These are phyloP conservation scores for Hypomecis atomaria DNA, from an alignment of 2,888 invertebrate genomes.

Conservation along the genomic window DNA sequence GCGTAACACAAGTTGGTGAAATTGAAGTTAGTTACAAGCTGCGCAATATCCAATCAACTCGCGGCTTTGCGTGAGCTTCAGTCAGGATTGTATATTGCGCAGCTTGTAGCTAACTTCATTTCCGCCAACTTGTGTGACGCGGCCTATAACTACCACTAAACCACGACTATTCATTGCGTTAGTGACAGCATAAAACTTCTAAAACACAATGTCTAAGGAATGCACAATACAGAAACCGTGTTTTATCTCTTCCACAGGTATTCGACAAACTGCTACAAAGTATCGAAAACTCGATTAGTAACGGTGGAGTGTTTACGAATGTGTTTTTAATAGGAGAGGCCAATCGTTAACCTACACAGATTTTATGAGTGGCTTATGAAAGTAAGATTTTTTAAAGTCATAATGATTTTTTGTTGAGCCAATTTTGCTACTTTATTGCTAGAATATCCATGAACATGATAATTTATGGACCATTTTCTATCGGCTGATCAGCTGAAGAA, in stretches of 20 bases:
- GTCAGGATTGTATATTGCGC: no score
- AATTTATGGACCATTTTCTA: neutral
- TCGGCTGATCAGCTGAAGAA: no score
- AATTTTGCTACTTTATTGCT: no score
- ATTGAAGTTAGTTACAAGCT: no score
- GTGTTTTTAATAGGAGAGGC: slow-evolving; percentile 27
- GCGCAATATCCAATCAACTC: no score
- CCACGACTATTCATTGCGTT: no score
- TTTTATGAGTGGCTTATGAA: slow-evolving; percentile 5
- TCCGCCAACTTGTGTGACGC: no score
- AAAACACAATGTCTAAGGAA: neutral
- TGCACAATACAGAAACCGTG: slow-evolving; percentile 19
- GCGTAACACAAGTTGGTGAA: no score
- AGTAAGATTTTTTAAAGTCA: slow-evolving; percentile 6
- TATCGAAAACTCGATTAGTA: slow-evolving; percentile 37
- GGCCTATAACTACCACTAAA: no score
- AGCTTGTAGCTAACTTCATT: no score
- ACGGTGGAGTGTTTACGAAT: slow-evolving; percentile 36
- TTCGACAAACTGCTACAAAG: slow-evolving; percentile 34
- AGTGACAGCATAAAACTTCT: neutral
- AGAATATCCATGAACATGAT: no score
- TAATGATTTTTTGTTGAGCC: neutral
- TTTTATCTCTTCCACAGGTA: slow-evolving; percentile 31
- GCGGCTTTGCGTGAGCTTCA: no score
- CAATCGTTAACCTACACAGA: slow-evolving; percentile 17